Conservation (phyloP, 2,113 vertebrate genomes). For the Takifugu flavidus region DNA sequence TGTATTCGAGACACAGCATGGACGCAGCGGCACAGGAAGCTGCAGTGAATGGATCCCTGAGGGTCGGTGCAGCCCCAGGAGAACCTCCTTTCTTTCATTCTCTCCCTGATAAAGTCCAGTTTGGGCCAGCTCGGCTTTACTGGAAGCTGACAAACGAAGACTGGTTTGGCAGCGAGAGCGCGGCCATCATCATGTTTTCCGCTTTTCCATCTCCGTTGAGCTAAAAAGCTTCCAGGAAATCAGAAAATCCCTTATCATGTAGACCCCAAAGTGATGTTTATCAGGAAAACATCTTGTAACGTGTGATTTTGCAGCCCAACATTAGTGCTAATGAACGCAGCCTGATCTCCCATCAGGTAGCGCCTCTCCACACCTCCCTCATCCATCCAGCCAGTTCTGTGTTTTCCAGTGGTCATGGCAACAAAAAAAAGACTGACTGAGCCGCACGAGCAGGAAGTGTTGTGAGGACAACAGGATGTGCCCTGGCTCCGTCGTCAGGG, state of each 20-base stretch:
- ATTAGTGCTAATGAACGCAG: too few relatives aligned
- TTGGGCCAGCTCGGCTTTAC: not conserved
- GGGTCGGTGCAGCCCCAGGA: constrained; percentile 24
- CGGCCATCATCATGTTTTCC: constrained; percentile 15
- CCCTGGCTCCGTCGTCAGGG: constrained; percentile 90
- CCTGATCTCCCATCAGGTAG: not conserved
- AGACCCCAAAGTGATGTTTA: too few relatives aligned
- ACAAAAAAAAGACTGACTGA: constrained; percentile 81
- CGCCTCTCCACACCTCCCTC: not conserved
- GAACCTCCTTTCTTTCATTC: constrained; percentile 21
- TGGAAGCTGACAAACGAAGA: constrained; percentile 39
- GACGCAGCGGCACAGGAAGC: constrained; percentile 46
- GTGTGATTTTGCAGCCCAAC: too few relatives aligned
- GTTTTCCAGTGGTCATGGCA: constrained; percentile 79
- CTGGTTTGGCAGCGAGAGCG: constrained; percentile 27
- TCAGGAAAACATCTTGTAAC: too few relatives aligned
- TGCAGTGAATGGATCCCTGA: constrained; percentile 43
- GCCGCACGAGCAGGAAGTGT: constrained; percentile 89
- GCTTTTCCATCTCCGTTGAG: too few relatives aligned
- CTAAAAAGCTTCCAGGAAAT: too few relatives aligned
- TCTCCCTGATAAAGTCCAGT: constrained; percentile 6
- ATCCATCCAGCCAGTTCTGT: constrained; percentile 7
- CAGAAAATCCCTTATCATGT: too few relatives aligned
- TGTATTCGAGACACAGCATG: constrained; percentile 24
- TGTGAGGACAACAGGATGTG: constrained; percentile 98